Percentiles rank a stretch among this genome's conserved stretches.
Conservation (phyloP, 2,888 invertebrate genomes). For the Oscheius sp. region DNA sequence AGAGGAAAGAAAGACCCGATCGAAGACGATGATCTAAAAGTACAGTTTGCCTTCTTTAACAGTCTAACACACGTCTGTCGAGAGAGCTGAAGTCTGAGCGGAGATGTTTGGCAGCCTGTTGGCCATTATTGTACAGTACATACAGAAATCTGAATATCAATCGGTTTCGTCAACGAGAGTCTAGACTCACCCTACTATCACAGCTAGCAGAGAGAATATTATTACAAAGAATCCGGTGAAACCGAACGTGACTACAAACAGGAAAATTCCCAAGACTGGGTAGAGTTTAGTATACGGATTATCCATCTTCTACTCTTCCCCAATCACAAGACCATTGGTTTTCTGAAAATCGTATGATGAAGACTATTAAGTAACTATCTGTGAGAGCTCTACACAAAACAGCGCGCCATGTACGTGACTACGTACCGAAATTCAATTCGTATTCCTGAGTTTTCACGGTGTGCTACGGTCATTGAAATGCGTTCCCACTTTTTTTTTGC, state of each 20-base stretch:
- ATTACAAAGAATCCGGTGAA: slow-evolving; percentile 51
- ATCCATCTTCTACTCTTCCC: not conserved
- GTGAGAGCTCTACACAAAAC: no score
- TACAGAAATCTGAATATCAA: slow-evolving; percentile 43
- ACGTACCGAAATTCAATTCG: no score
- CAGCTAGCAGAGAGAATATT: slow-evolving; percentile 40
- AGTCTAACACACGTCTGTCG: slow-evolving; percentile 4
- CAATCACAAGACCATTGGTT: no score
- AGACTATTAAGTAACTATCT: no score
- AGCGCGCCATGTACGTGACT: no score
- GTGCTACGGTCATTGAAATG: no score
- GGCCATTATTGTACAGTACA: slow-evolving; percentile 49
- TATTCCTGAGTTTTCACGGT: no score
- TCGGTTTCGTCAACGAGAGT: not conserved
- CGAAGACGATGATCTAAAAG: slow-evolving; percentile 40
- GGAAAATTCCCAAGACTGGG: slow-evolving; percentile 43
- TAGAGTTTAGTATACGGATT: slow-evolving; percentile 39
- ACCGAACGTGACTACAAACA: slow-evolving; percentile 58
- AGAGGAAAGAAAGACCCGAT: slow-evolving; percentile 52
- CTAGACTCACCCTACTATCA: slow-evolving; percentile 50
- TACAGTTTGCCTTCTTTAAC: no score
- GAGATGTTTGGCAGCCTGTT: slow-evolving; percentile 38
- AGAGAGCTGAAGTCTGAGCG: slow-evolving; percentile 40
- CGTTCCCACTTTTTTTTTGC: no score
- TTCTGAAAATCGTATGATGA: no score